Percentiles rank a stretch among this genome's conserved stretches.
Conservation (phyloP, 1,140 invertebrate genomes). For the Drosophila obscura region DNA sequence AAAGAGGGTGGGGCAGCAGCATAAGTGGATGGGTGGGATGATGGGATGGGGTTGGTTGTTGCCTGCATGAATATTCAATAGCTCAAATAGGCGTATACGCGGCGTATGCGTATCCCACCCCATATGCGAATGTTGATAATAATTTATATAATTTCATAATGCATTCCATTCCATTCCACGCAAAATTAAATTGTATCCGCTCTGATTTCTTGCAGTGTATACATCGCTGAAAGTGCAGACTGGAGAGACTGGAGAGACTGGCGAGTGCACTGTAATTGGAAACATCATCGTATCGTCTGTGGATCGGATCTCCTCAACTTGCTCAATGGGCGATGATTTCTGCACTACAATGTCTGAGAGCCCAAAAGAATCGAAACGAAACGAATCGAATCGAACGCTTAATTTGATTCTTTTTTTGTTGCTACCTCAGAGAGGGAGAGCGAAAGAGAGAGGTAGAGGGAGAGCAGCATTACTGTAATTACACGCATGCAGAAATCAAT, state of each 20-base stretch:
- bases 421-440: conserved; percentile 8
- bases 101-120: conserved; percentile 34
- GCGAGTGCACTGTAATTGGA: conserved; percentile 55
- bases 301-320: conserved; percentile 33
- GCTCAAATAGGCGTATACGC: conserved; percentile 76
- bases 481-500: conserved; percentile 42
- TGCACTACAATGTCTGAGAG: conserved; percentile 17
- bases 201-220: conserved; percentile 13
- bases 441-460: neutral
- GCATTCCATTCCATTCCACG: conserved; percentile 14
- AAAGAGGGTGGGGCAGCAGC: neutral
- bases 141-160: conserved; percentile 76
- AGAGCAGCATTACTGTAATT: conserved; percentile 73
- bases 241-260: too few species aligned
- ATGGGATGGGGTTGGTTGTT: neutral
- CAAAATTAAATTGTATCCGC: conserved; percentile 16
- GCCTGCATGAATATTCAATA: conserved; percentile 81
- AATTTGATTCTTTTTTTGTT: conserved; percentile 60
- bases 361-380: conserved; percentile 10
- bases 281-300: conserved; percentile 29
- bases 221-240: too few species aligned
- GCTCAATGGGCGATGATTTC: conserved; percentile 73
- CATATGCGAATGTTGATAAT: conserved; percentile 71
- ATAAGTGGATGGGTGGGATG: neutral
- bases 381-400: conserved; percentile 44